A percentile compares a stretch with the other conserved stretches of the same genome.
phyloP scores from a whole-genome alignment of 2,113 vertebrate species.

The Tragelaphus imberbis region DNA sequence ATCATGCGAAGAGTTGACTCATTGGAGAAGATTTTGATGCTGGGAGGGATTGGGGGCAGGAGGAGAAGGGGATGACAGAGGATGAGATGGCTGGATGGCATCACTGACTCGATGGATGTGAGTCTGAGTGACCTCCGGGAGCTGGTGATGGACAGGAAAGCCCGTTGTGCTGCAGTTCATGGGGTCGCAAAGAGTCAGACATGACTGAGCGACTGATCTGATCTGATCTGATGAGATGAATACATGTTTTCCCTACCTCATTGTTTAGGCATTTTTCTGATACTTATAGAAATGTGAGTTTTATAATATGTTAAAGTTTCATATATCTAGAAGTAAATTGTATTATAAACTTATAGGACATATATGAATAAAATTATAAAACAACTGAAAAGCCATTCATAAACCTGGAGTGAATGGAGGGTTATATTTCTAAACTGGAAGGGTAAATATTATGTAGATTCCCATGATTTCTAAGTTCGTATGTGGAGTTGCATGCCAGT shows the following conservation, averaged over 20 bases:
- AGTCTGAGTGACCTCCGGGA: too few species aligned
- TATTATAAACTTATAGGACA: background rate
- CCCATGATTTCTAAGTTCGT: background rate
- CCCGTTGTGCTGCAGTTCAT: too few species aligned
- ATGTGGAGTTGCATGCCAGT: background rate
- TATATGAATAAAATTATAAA: background rate
- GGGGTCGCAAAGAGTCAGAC: too few species aligned
- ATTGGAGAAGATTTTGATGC: too few species aligned
- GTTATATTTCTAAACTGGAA: background rate
- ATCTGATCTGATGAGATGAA: too few species aligned
- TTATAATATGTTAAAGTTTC: background rate
- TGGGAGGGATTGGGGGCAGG: too few species aligned
- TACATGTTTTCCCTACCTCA: background rate
- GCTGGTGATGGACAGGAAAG: too few species aligned
- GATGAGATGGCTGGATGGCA: too few species aligned
- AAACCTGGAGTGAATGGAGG: background rate
- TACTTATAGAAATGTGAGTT: background rate
- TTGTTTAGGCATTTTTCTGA: background rate
- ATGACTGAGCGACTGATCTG: too few species aligned
- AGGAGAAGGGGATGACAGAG: too few species aligned
- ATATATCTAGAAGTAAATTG: background rate
- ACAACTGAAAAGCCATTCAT: background rate
- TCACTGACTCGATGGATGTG: too few species aligned
- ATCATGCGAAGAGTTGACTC: too few species aligned
- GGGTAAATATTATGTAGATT: background rate